Evolutionary conservation across 2,113 vertebrate genomes (phyloP).

Genomic region (Dromaius novaehollandiae): DNA sequence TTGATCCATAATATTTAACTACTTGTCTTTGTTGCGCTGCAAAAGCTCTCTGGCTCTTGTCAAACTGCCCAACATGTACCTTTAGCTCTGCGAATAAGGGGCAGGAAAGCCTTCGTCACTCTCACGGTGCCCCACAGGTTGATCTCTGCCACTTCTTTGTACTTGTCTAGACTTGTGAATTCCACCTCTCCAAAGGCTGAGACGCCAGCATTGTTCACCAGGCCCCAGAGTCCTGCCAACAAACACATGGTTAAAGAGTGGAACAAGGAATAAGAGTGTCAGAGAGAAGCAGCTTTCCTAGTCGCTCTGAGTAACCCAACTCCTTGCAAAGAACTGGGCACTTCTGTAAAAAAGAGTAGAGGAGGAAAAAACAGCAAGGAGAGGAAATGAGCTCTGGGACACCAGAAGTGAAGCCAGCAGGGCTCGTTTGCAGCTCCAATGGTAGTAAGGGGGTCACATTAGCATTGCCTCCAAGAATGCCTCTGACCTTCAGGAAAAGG

Average conservation of each 20-base stretch:
- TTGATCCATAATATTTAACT: not conserved
- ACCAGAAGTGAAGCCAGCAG: not conserved
- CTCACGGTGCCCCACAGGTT: slow-evolving; percentile 89
- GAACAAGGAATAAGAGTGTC: not conserved
- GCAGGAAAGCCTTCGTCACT: slow-evolving; percentile 88
- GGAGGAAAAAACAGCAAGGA: not conserved
- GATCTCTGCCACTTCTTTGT: slow-evolving; percentile 84
- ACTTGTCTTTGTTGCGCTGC: not conserved
- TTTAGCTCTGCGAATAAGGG: slow-evolving; percentile 84
- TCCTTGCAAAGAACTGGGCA: not conserved
- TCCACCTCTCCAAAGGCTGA: slow-evolving; percentile 88
- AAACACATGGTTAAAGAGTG: not conserved
- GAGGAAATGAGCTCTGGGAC: not conserved
- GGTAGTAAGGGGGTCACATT: not conserved
- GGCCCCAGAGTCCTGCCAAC: slow-evolving; percentile 85
- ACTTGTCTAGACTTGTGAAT: slow-evolving; percentile 84
- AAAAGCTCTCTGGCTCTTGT: not conserved
- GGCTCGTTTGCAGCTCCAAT: not conserved
- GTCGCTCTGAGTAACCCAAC: not conserved
- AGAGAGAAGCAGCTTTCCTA: not conserved
- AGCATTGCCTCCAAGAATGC: not conserved
- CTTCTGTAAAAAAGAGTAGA: not conserved
- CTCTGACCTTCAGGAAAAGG: not conserved
- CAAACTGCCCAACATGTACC: slow-evolving; percentile 56
- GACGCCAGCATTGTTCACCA: slow-evolving; percentile 88